phyloP scores from a whole-genome alignment of 2,113 vertebrate species.

The Mesocricetus auratus region DNA sequence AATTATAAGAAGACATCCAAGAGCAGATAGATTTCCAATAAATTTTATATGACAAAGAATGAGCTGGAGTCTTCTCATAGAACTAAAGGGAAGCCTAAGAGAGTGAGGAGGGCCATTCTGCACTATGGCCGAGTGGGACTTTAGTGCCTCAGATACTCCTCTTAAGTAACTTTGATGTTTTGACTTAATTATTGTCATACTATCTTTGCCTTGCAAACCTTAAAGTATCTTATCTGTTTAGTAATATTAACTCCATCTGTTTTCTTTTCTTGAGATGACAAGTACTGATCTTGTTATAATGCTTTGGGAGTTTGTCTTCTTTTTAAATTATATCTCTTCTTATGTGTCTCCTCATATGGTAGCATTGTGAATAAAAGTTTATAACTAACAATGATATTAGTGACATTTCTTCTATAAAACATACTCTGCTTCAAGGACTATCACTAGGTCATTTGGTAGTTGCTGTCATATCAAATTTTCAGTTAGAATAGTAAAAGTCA shows the following conservation, averaged over 20 bases:
- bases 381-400: neutral
- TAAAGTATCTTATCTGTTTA: neutral
- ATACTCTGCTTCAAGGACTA: neutral
- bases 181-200: neutral
- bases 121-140: fast-evolving
- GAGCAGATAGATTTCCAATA: neutral
- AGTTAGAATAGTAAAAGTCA: neutral
- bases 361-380: neutral
- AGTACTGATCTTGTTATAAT: neutral
- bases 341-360: neutral
- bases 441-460: neutral
- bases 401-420: neutral
- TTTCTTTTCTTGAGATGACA: neutral
- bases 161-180: too few species aligned
- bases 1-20: neutral
- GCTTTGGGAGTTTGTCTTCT: neutral
- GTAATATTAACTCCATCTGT: neutral
- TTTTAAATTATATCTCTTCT: neutral
- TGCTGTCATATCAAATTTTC: neutral
- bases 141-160: neutral
- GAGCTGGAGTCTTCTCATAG: neutral
- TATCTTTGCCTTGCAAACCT: neutral
- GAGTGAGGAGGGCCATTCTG: neutral
- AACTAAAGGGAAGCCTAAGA: neutral
- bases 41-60: neutral